Percentiles rank a stretch among this genome's conserved stretches.
These are phyloP conservation scores for Harmothoe impar DNA, from an alignment of 2,888 invertebrate species.

Conservation along the genomic window DNA sequence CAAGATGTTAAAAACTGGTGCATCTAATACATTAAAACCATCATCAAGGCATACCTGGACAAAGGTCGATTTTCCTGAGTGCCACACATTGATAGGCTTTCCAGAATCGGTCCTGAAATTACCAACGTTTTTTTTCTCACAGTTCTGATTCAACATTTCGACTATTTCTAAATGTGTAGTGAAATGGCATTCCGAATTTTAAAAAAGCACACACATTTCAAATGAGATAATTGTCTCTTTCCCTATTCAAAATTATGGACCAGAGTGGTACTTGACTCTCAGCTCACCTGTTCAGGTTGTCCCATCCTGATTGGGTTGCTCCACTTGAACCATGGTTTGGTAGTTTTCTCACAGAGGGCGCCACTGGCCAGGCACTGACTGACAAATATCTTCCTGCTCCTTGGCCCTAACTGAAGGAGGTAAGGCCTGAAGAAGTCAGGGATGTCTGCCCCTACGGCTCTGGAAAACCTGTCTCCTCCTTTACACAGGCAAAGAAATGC, in stretches of 20 bases:
- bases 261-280: no score
- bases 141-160: no score
- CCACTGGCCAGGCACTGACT: neutral
- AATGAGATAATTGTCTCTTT: no score
- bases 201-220: no score
- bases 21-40: no score
- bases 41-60: constrained; percentile 8
- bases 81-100: neutral
- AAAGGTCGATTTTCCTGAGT: neutral
- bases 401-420: neutral
- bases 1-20: no score
- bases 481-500: neutral
- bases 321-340: neutral
- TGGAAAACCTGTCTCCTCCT: neutral
- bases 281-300: neutral
- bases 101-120: neutral
- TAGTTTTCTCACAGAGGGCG: neutral
- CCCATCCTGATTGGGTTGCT: neutral
- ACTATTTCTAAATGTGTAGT: no score
- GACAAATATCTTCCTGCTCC: neutral
- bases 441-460: neutral
- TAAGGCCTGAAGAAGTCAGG: constrained; percentile 1
- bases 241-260: no score
- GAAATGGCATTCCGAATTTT: no score
- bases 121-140: no score